These are phyloP conservation scores for Rhingia campestris DNA, from an alignment of 2,888 invertebrate species.

Conservation along the genomic window DNA sequence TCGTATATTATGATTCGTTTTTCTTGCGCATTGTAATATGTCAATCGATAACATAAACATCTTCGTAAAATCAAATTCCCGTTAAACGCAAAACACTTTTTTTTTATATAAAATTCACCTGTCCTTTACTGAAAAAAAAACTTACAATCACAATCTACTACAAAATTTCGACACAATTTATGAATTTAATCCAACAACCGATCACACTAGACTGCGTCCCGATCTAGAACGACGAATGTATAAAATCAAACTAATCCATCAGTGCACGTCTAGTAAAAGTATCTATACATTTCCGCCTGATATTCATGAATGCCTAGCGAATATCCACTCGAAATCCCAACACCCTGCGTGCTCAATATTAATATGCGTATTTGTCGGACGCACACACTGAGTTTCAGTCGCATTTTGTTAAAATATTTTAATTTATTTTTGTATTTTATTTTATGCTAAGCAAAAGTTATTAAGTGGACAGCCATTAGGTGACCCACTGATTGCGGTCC, in stretches of 20 bases:
- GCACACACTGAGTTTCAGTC: conserved; percentile 34
- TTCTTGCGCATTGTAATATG: too few relatives aligned
- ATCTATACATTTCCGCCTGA: conserved; percentile 65
- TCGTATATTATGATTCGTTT: not conserved
- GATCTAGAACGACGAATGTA: conserved; percentile 48
- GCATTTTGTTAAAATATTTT: conserved; percentile 12
- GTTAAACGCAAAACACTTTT: too few relatives aligned
- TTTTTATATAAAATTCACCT: not conserved
- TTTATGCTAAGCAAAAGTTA: conserved; percentile 16
- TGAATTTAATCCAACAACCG: conserved; percentile 13
- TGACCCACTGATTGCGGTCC: conserved; percentile 71
- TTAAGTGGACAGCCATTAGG: conserved; percentile 46
- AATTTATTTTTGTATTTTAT: conserved; percentile 15
- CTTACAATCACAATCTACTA: conserved; percentile 6
- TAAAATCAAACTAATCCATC: conserved; percentile 70
- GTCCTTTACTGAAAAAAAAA: not conserved
- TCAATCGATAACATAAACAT: too few relatives aligned
- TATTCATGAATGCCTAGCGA: conserved; percentile 45
- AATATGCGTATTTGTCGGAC: conserved; percentile 16
- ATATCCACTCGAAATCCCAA: conserved; percentile 21
- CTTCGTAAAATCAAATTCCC: too few relatives aligned
- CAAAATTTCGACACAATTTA: conserved; percentile 6
- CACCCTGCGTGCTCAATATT: conserved; percentile 32
- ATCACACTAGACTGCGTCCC: conserved; percentile 22
- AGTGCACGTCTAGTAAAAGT: conserved; percentile 26